Evolutionary conservation across 2,888 invertebrate species (phyloP), one percentile per base, ranked within the genome.

Genomic region (Nematopogon swammerdamellus): DNA sequence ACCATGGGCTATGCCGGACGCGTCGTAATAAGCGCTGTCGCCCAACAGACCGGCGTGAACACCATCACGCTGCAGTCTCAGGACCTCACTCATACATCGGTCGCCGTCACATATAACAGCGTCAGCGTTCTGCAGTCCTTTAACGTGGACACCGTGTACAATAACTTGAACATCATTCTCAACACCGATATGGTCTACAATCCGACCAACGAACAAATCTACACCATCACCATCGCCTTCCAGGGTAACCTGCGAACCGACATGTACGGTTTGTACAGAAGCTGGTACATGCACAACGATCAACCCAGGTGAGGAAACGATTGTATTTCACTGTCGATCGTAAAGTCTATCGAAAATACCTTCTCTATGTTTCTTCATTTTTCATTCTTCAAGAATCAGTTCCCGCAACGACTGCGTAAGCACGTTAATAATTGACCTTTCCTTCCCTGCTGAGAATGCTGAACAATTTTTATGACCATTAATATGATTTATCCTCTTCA

Each of bases 211-310:
- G 58, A 59, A 5, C 54, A 64, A 1, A 44, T 53, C 0, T 75
- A 77, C 52, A 56, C 48, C 0, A 56, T 79, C 11, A 48, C 25
- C 1, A 64, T 76, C 2, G n/a, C 17, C 0, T 79, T 75, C 51
- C 56, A 50, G 1, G 68, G 67, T 3, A 52, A 53, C 1, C 57
- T 79, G 49, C 64, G 79, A n/a, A 59, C 57, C 4, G 73, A 79
- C 44, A 79, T 79, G 79, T 70, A 68, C 42, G 79, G 77, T 36
- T 70, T 79, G 29, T 79, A 79, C 49, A 61, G 59, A 36, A 72
- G 67, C 58, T 79, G 79, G 77, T 79, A 60, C 54, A 67, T 60
- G 25, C 68, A 73, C 49, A 51, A 53, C 8, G 59, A 60, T 16
- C 5, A 43, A 14, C 54, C 62, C 2, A 70, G 64, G 72, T 73